Conservation (phyloP, 2,113 vertebrate species). For the Alexandromys fortis region DNA sequence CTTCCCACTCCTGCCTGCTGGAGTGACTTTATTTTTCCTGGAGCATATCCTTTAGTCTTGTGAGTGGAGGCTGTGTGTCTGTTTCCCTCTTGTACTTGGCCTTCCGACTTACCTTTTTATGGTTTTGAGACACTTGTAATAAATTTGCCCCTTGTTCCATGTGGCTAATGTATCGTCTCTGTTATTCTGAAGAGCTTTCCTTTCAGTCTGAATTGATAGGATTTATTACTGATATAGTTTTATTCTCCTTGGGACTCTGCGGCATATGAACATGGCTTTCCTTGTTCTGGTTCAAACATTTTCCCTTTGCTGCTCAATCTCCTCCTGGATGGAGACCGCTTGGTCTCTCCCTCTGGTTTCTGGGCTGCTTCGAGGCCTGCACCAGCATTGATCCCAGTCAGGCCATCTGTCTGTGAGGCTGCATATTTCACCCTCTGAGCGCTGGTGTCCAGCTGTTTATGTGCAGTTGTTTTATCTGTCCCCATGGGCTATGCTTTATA, state of each 20-base stretch:
- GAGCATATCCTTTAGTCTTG: neutral
- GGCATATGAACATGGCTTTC: neutral
- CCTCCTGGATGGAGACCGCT: neutral
- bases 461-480: neutral
- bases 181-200: neutral
- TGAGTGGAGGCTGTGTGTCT: neutral
- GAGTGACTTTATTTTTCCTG: neutral
- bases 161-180: fast-evolving
- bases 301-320: neutral
- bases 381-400: neutral
- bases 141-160: neutral
- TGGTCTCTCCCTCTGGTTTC: neutral
- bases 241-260: neutral
- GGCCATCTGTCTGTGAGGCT: neutral
- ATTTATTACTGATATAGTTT: neutral
- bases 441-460: neutral
- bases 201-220: neutral
- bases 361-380: neutral
- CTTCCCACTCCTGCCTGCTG: neutral
- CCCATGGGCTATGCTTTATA: neutral
- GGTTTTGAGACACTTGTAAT: neutral
- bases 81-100: neutral
- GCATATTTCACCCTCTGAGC: neutral
- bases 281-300: neutral
- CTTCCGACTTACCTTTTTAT: neutral